Conservation (phyloP, 2,888 invertebrate genomes). For the Pachliopta kotzebuea region DNA sequence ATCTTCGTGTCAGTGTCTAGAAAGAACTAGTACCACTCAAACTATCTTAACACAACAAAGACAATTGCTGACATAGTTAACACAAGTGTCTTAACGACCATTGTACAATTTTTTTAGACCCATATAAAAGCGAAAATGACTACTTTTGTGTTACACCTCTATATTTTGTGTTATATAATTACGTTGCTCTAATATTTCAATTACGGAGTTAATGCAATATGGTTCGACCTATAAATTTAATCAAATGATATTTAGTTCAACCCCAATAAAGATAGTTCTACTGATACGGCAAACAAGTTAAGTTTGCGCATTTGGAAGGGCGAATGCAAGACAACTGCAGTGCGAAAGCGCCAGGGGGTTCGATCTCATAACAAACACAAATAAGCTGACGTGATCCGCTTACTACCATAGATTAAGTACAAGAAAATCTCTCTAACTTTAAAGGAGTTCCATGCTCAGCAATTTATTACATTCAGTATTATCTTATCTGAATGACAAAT, state of each 20-base stretch:
- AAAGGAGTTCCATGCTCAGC: constrained; percentile 39
- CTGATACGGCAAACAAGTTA: constrained; percentile 38
- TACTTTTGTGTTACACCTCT: neutral
- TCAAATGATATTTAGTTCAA: neutral
- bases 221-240: neutral
- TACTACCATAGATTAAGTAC: constrained; percentile 69
- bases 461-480: constrained; percentile 30
- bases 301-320: constrained; percentile 56
- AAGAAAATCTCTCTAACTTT: constrained; percentile 37
- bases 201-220: neutral
- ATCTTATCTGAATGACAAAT: constrained; percentile 37
- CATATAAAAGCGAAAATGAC: neutral
- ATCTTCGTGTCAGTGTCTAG: constrained; percentile 6
- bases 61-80: constrained; percentile 14
- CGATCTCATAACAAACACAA: constrained; percentile 76
- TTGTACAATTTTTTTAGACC: neutral
- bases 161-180: neutral
- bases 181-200: neutral
- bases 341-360: constrained; percentile 58
- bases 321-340: constrained; percentile 47
- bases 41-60: constrained; percentile 18
- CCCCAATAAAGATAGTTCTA: constrained; percentile 32
- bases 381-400: constrained; percentile 79
- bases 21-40: constrained; percentile 22
- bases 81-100: constrained; percentile 5